These are phyloP conservation scores for Drosophila paranaensis DNA, from an alignment of 2,888 invertebrate genomes.

Conservation along the genomic window DNA sequence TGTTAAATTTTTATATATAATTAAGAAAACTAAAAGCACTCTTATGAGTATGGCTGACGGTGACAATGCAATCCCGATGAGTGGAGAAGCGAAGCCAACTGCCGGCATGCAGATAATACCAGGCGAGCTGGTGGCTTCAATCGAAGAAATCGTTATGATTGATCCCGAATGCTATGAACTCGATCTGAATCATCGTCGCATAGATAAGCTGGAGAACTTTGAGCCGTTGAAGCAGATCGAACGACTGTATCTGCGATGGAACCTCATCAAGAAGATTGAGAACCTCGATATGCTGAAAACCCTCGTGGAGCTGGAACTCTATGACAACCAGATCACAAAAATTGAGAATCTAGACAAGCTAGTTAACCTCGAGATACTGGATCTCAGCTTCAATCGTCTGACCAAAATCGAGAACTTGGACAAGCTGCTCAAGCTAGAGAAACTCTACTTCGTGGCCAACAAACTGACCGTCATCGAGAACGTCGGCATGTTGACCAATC, in stretches of 20 bases:
- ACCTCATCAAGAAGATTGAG: slow-evolving; percentile 97
- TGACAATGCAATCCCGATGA: slow-evolving; percentile 37
- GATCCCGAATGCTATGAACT: slow-evolving; percentile 85
- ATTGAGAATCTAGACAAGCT: slow-evolving; percentile 96
- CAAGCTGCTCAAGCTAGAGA: slow-evolving; percentile 90
- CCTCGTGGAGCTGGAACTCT: slow-evolving; percentile 95
- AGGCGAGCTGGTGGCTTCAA: slow-evolving; percentile 69
- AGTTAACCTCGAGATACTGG: slow-evolving; percentile 94
- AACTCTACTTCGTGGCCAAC: slow-evolving; percentile 95
- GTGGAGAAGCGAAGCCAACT: slow-evolving; percentile 39
- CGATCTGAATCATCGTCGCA: slow-evolving; percentile 95
- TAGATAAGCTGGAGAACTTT: slow-evolving; percentile 93
- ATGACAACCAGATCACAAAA: slow-evolving; percentile 97
- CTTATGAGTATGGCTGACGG: slow-evolving; percentile 67
- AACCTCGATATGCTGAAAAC: slow-evolving; percentile 91
- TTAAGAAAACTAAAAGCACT: slow-evolving; percentile 13
- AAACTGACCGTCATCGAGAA: slow-evolving; percentile 95
- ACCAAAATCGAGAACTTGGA: slow-evolving; percentile 93
- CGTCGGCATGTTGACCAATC: slow-evolving; percentile 90
- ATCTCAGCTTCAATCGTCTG: slow-evolving; percentile 97
- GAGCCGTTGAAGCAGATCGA: slow-evolving; percentile 91
- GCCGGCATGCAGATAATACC: slow-evolving; percentile 64
- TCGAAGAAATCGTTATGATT: slow-evolving; percentile 82
- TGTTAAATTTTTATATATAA: slow-evolving; percentile 19
- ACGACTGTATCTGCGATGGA: slow-evolving; percentile 95